Base-by-base conservation (phyloP, 2,888 invertebrate species). In the Rhabditoides inermis region DNA sequence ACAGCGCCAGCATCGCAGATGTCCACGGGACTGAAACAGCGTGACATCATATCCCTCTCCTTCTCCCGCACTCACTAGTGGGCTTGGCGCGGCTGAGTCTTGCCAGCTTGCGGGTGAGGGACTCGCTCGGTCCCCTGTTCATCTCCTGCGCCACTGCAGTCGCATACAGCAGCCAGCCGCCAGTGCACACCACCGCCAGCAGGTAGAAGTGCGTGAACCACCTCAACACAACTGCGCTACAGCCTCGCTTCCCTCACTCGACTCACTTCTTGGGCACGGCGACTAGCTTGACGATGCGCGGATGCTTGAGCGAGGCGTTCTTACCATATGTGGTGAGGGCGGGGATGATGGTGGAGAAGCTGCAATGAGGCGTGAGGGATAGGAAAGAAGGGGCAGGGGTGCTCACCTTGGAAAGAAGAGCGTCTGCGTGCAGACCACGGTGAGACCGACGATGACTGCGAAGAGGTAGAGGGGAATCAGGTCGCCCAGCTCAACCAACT, bases 141-240 rank as follows among this genome's bases (percentile, higher is more conserved):
- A n/a, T n/a, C n/a, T n/a, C n/a, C 15, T 39, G 22, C 7, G 40
- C 10, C 12, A 39, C 18, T 15, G 40, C 40, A 20, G 7, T 15
- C 15, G 40, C 40, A 20, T 39, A 39, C 7, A 7, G n/a, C 20
- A 44, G 46, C 39, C 53, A 41, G 32, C 48, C 49, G 7, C 41
- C 45, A 26, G 46, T 49, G 18, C 49, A 50, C 30, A 46, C 5
- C 4, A 50, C 47, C 26, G 53, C 57, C 18, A 59, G 10, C 7
- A 60, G 45, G 59, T 69, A 69, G 51, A 69, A 69, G 45, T 69
- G 69, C 12, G 61, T 56, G 53, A 69, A 69, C 65, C 65, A 69
- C 55, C 69, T 68, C 56, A 47, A 57, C 51, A 32, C 32, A 15
- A 32, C 2, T 32, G 32, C 32, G 12, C 15, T 15, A 10, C 15